Evolutionary conservation across 2,888 invertebrate species (phyloP), one percentile per base, ranked within the genome.

Genomic region (Chirona hameri): DNA sequence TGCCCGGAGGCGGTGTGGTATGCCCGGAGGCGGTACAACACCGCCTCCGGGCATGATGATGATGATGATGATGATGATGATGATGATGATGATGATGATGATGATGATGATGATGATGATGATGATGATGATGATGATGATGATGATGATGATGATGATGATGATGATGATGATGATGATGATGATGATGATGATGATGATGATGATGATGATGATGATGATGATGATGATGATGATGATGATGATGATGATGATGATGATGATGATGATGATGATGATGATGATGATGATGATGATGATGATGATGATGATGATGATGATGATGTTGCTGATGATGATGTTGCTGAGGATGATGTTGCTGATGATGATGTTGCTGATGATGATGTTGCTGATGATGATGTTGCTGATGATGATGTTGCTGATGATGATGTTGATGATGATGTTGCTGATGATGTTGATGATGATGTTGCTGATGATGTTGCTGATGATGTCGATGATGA

Each of bases 41-140:
- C n/a, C n/a, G n/a, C n/a, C n/a, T n/a, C n/a, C n/a, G n/a, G n/a
- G n/a, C n/a, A 65, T 65, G 65, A 65, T 65, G 65, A 65, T 65
- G n/a, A 21, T 65, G 65, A 65, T 65, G 65, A 65, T 65, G 65
- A 65, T 65, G 65, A 65, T 65, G 65, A 65, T 65, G 65, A 65
- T 65, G 65, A 65, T 65, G 65, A 65, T 65, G 65, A 65, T 65
- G 65, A 65, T 65, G 65, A 65, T 65, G 65, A 65, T 65, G 65
- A 65, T 65, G 65, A 65, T 65, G 65, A 65, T 65, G 65, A 65
- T 65, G 65, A 65, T 65, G 65, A 65, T n/a, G 65, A 65, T n/a
- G 65, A 65, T n/a, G 65, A 65, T n/a, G 65, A 65, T n/a, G 65
- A 65, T n/a, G 65, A 65, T n/a, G 65, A 65, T n/a, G 65, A 65